phyloP scores from a whole-genome alignment of 2,888 invertebrate species.

The Dromius quadrimaculatus region DNA sequence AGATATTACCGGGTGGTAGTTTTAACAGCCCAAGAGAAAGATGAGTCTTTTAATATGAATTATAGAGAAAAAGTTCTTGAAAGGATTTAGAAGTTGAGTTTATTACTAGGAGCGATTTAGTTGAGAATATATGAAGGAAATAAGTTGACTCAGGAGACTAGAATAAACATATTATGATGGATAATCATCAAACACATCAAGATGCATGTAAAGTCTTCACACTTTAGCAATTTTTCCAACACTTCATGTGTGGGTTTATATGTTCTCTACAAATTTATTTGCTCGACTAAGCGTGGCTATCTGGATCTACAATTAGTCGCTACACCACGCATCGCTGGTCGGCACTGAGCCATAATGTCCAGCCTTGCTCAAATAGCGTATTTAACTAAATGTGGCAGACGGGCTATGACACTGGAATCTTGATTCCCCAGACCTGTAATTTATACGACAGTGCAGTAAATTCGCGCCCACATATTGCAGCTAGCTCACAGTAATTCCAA shows the following conservation, averaged over 20 bases:
- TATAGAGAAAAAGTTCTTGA: constrained; percentile 43
- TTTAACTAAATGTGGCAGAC: constrained; percentile 48
- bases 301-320: constrained; percentile 60
- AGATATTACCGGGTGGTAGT: constrained; percentile 44
- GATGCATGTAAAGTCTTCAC: constrained; percentile 29
- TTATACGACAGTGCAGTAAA: constrained; percentile 23
- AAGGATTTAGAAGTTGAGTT: constrained; percentile 43
- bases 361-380: constrained; percentile 47
- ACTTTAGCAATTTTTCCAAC: constrained; percentile 25
- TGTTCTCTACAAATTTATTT: constrained; percentile 57
- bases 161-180: constrained; percentile 16
- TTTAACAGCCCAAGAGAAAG: constrained; percentile 7
- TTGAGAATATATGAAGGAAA: constrained; percentile 42
- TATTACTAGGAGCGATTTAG: constrained; percentile 39
- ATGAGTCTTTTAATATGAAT: constrained; percentile 47
- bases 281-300: constrained; percentile 61
- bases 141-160: too few species aligned
- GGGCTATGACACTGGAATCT: constrained; percentile 46
- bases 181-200: constrained; percentile 29
- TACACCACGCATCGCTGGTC: constrained; percentile 44
- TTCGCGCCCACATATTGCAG: too few species aligned
- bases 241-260: neutral
- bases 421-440: constrained; percentile 45
- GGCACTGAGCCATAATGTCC: constrained; percentile 40
- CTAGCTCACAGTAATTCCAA: too few species aligned